Evolutionary conservation across 64 coral and sea anemone species (phyloP).

Genomic region (Actinia tenebrosa): DNA sequence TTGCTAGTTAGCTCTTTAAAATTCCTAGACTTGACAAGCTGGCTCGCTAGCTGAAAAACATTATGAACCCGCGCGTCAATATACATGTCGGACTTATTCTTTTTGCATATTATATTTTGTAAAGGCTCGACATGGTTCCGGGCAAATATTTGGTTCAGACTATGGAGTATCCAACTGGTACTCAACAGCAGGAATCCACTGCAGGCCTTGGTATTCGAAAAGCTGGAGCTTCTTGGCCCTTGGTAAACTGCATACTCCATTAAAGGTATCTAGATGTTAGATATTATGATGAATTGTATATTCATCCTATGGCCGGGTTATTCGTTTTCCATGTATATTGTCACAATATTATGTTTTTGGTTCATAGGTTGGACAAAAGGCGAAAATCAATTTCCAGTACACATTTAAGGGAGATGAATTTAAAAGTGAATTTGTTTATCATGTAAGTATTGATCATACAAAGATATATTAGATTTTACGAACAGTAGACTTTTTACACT

Average conservation of each 20-base stretch:
- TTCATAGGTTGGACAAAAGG: constrained; percentile 56
- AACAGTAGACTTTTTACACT: too few species aligned
- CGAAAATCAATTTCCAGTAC: constrained; percentile 35
- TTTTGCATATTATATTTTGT: not conserved
- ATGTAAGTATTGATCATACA: not conserved
- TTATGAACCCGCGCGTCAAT: too few species aligned
- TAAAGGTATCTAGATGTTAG: constrained; percentile 9
- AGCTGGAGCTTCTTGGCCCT: constrained; percentile 55
- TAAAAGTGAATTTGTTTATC: constrained; percentile 19
- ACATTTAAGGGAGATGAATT: not conserved
- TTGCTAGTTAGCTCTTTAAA: too few species aligned
- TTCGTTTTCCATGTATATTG: not conserved
- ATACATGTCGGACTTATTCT: not conserved
- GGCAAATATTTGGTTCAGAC: constrained; percentile 14
- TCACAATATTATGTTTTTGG: not conserved
- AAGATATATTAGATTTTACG: too few species aligned
- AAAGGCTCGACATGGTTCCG: constrained; percentile 26
- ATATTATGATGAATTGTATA: not conserved
- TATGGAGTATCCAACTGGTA: constrained; percentile 20
- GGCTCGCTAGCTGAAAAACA: too few species aligned
- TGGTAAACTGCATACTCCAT: constrained; percentile 6
- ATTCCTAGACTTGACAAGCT: too few species aligned
- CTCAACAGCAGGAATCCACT: constrained; percentile 21
- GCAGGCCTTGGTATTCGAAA: constrained; percentile 43
- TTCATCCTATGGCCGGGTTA: not conserved